Evolutionary conservation across 2,888 invertebrate genomes (phyloP).

Genomic region (Amblyjoppa fuscipennis): DNA sequence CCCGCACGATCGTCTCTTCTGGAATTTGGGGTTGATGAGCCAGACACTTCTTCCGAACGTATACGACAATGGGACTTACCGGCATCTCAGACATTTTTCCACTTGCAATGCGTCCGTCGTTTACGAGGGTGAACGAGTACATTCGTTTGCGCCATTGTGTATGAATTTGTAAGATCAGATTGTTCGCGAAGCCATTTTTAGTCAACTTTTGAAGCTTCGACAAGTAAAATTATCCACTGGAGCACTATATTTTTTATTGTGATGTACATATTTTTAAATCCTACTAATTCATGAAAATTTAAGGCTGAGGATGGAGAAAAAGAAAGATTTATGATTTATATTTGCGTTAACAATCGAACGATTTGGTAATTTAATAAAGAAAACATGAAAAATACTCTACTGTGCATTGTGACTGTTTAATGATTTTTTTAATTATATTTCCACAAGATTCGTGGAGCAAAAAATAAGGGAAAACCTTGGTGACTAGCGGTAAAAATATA

Average conservation of each 20-base stretch:
- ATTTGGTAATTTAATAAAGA: not conserved
- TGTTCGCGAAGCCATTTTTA: conserved; percentile 26
- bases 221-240: conserved; percentile 33
- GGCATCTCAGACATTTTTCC: conserved; percentile 36
- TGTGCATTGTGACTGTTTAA: not conserved
- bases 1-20: conserved; percentile 42
- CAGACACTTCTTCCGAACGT: not conserved
- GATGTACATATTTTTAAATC: not conserved
- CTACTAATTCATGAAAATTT: not conserved
- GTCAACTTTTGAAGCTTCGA: not conserved
- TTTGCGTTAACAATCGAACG: not conserved
- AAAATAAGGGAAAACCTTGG: no score
- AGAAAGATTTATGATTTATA: not conserved
- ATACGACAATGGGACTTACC: conserved; percentile 22
- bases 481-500: no score
- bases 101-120: conserved; percentile 7
- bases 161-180: conserved; percentile 10
- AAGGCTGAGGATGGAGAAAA: not conserved
- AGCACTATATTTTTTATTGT: conserved; percentile 21
- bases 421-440: not conserved
- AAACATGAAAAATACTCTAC: not conserved
- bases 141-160: conserved; percentile 14
- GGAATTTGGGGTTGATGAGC: conserved; percentile 51
- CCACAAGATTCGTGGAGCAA: not conserved
- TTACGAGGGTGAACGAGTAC: not conserved